A percentile compares a stretch with the other conserved stretches of the same genome.
Evolutionary conservation across 53 echinoderm and acorn worm genomes (phyloP).

Genomic region (Temnopleurus reevesii): DNA sequence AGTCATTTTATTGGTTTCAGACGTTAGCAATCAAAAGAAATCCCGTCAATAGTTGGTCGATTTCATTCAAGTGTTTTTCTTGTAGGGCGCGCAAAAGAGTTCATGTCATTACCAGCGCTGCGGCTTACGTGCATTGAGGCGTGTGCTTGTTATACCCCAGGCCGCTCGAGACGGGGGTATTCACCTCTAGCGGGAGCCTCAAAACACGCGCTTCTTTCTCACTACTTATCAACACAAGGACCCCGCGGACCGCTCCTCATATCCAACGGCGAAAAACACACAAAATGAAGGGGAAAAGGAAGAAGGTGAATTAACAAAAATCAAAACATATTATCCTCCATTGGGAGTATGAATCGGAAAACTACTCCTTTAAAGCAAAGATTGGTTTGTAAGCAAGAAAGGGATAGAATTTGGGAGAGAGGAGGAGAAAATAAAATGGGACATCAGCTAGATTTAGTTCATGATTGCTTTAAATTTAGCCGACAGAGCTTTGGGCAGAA

Average conservation of each 20-base stretch:
- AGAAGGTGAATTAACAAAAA: not conserved
- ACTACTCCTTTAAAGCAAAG: no score
- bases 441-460: slow-evolving; percentile 36
- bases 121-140: not conserved
- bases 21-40: slow-evolving; percentile 5
- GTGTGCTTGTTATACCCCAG: slow-evolving; percentile 20
- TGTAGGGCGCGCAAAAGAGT: not conserved
- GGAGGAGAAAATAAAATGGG: not conserved
- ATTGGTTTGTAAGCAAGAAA: no score
- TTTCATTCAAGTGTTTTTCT: slow-evolving; percentile 35
- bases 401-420: not conserved
- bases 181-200: slow-evolving; percentile 53
- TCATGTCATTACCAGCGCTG: not conserved
- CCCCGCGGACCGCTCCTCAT: slow-evolving; percentile 24
- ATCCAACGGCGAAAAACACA: slow-evolving; percentile 27
- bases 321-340: slow-evolving; percentile 24
- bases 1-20: slow-evolving; percentile 25
- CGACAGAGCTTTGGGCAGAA: slow-evolving; percentile 52
- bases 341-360: slow-evolving; percentile 47
- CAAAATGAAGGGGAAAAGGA: slow-evolving; percentile 23
- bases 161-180: slow-evolving; percentile 49
- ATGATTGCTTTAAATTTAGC: slow-evolving; percentile 39
- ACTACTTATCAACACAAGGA: not conserved
- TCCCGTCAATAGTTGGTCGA: slow-evolving; percentile 37
- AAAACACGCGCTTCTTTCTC: slow-evolving; percentile 22